These are phyloP conservation scores for Stenolophus ochropezus DNA, from an alignment of 2,888 invertebrate species.

Conservation along the genomic window DNA sequence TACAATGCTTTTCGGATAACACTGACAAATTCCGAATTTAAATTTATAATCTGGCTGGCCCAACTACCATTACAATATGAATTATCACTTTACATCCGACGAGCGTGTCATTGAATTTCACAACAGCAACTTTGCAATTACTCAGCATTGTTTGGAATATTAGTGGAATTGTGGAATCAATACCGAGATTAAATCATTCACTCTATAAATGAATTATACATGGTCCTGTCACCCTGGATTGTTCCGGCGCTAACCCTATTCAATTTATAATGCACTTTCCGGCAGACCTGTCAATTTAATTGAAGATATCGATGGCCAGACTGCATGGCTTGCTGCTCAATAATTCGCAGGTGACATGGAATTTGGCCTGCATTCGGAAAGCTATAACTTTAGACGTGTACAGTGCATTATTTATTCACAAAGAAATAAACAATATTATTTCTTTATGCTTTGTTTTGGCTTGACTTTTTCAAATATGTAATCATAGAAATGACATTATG, in stretches of 20 bases:
- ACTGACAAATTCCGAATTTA: too few species aligned
- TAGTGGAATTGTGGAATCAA: constrained; percentile 17
- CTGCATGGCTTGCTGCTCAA: not conserved
- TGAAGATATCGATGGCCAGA: constrained; percentile 12
- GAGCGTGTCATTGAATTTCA: not conserved
- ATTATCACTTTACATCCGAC: too few species aligned
- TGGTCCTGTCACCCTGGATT: not conserved
- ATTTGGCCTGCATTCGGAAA: not conserved
- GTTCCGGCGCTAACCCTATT: not conserved
- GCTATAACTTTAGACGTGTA: not conserved
- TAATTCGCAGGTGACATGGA: not conserved
- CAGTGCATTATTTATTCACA: not conserved
- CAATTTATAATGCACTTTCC: constrained; percentile 1
- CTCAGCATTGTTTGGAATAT: not conserved
- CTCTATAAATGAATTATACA: not conserved
- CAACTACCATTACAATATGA: too few species aligned
- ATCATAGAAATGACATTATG: too few species aligned
- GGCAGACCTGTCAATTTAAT: constrained; percentile 20
- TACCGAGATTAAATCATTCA: constrained; percentile 4
- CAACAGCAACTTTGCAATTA: not conserved
- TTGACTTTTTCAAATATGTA: too few species aligned
- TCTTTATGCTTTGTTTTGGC: too few species aligned
- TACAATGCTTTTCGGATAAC: too few species aligned
- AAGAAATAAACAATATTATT: too few species aligned
- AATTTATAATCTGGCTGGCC: too few species aligned